A percentile compares a stretch with the other conserved stretches of the same genome.
Evolutionary conservation across 2,113 vertebrate species (phyloP).

Genomic region (Psettodes erumei): DNA sequence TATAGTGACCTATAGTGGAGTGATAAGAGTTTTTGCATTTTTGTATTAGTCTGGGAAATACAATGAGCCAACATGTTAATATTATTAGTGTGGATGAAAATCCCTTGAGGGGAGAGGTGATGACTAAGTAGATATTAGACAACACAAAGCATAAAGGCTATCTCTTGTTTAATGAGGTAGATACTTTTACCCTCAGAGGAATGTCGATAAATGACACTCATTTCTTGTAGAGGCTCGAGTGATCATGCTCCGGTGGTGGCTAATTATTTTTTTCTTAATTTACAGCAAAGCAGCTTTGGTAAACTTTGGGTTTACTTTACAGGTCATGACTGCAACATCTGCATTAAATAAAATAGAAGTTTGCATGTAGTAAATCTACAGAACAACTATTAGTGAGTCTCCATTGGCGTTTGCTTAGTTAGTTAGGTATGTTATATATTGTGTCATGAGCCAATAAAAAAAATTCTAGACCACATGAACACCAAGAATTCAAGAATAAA

Average conservation of each 20-base stretch:
- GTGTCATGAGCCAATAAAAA: background rate
- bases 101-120: background rate
- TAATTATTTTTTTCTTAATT: conserved; percentile 7
- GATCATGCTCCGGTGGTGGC: background rate
- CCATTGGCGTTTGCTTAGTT: background rate
- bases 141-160: conserved; percentile 9
- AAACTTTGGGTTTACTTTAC: background rate
- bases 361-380: background rate
- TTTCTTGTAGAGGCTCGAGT: background rate
- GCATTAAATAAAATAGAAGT: background rate
- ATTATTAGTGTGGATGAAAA: conserved; percentile 31
- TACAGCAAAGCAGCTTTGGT: background rate
- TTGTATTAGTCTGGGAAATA: conserved; percentile 7
- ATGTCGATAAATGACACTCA: conserved; percentile 6
- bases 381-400: background rate
- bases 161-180: conserved; percentile 42
- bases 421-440: background rate
- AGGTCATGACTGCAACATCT: conserved; percentile 4
- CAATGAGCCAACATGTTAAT: background rate
- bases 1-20: too few species aligned
- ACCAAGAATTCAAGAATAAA: conserved; percentile 24
- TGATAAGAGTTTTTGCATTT: too few species aligned
- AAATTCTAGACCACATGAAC: background rate
- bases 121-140: conserved; percentile 18
- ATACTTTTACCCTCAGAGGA: conserved; percentile 43